phyloP scores from a whole-genome alignment of 53 echinoderm and acorn worm species.

The Henricia sp. region DNA sequence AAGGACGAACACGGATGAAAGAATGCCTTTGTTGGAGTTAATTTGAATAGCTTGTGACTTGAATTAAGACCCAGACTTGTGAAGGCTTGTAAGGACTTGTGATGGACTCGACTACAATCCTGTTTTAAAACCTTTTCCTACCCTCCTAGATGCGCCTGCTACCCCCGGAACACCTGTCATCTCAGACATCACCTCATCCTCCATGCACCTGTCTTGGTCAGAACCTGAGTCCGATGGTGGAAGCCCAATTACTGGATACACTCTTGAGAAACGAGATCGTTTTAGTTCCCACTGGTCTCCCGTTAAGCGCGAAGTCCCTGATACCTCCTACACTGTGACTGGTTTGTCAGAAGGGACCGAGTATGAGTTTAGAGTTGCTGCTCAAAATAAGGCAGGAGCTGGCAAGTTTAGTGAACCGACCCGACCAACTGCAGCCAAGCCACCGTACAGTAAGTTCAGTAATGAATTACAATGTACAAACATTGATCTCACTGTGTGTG shows the following conservation, averaged over 20 bases:
- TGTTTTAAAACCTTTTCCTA: no score
- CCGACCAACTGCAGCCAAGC: constrained; percentile 81
- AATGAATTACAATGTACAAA: background rate
- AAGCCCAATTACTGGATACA: constrained; percentile 79
- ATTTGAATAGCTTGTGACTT: no score
- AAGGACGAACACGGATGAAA: no score
- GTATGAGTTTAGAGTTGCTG: constrained; percentile 91
- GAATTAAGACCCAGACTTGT: no score
- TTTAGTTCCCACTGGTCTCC: constrained; percentile 85
- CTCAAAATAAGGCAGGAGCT: constrained; percentile 88
- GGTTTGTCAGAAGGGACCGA: constrained; percentile 85
- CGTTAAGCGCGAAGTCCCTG: constrained; percentile 67
- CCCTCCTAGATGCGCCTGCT: constrained; percentile 55
- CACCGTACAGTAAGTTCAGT: constrained; percentile 89
- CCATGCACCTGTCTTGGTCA: constrained; percentile 81
- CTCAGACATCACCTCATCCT: constrained; percentile 69
- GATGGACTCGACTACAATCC: no score
- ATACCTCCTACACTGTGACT: constrained; percentile 72
- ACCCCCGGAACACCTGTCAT: constrained; percentile 72
- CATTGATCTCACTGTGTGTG: background rate
- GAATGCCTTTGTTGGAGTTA: no score
- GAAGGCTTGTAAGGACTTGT: no score
- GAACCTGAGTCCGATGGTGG: constrained; percentile 90
- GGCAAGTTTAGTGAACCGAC: constrained; percentile 86
- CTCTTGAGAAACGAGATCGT: constrained; percentile 77